phyloP scores from a whole-genome alignment of 2,888 invertebrate species.

The Cacoxenus indagator region DNA sequence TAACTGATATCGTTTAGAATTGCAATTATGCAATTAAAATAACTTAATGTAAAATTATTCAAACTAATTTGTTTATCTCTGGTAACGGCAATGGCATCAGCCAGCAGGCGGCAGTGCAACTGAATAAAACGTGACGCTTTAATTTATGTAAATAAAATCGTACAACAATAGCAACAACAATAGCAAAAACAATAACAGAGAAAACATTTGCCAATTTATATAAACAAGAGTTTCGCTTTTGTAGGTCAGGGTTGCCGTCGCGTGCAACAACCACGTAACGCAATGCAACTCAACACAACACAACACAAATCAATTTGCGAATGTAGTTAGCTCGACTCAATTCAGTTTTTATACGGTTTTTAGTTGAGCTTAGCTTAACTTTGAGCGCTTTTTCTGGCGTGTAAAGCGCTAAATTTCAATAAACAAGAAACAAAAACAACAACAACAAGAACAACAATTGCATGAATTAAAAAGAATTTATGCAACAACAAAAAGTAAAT shows the following conservation, averaged over 20 bases:
- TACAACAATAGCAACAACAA: conserved; percentile 15
- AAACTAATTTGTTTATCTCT: neutral
- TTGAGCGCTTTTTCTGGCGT: neutral
- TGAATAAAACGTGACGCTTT: neutral
- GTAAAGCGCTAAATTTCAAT: too few species aligned
- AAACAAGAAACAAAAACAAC: too few species aligned
- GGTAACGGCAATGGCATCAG: too few species aligned
- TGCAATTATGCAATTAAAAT: too few species aligned
- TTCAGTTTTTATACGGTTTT: too few species aligned
- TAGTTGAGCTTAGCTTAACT: neutral
- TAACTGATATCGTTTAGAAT: too few species aligned
- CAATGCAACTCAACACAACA: neutral
- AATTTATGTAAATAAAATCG: neutral
- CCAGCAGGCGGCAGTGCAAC: too few species aligned
- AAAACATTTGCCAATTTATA: too few species aligned
- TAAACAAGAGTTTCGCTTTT: too few species aligned
- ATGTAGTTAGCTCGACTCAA: neutral
- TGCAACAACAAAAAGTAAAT: too few species aligned
- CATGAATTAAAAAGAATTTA: too few species aligned
- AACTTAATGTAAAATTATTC: neutral
- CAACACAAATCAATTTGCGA: neutral
- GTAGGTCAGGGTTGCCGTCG: conserved; percentile 64
- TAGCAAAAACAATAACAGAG: neutral
- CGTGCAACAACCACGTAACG: conserved; percentile 59
- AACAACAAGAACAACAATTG: neutral